A percentile compares a stretch with the other conserved stretches of the same genome.
Evolutionary conservation across 2,113 vertebrate genomes (phyloP).

Genomic region (Chamaetylas fuelleborni): DNA sequence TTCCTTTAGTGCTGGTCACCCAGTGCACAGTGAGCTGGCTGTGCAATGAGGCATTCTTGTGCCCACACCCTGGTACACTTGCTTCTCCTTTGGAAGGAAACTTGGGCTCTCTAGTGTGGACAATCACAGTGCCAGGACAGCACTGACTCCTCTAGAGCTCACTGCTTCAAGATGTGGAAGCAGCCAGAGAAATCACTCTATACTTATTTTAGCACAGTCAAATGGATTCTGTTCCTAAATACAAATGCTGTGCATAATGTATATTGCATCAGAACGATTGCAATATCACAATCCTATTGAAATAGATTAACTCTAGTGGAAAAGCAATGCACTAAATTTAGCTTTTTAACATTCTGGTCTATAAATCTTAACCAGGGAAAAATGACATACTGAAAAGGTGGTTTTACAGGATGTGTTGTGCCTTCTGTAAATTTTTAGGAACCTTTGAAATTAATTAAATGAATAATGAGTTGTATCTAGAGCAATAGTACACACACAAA

Average conservation of each 20-base stretch:
- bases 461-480: not conserved
- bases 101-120: not conserved
- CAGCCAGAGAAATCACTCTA: not conserved
- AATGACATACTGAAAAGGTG: not conserved
- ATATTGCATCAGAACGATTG: not conserved
- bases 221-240: not conserved
- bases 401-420: not conserved
- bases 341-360: not conserved
- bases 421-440: not conserved
- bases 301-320: not conserved
- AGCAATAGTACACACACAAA: not conserved
- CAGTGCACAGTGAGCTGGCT: not conserved
- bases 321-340: not conserved
- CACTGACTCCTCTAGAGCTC: not conserved
- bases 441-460: not conserved
- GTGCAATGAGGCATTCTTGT: accelerated
- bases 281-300: not conserved
- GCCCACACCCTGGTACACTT: not conserved
- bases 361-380: not conserved
- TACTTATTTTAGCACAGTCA: not conserved
- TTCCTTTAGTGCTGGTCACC: not conserved
- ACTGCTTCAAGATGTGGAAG: not conserved
- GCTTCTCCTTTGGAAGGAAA: not conserved
- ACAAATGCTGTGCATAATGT: not conserved
- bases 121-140: not conserved